These are phyloP conservation scores for Illadopsis cleaveri DNA, from an alignment of 2,113 vertebrate species.

Conservation along the genomic window DNA sequence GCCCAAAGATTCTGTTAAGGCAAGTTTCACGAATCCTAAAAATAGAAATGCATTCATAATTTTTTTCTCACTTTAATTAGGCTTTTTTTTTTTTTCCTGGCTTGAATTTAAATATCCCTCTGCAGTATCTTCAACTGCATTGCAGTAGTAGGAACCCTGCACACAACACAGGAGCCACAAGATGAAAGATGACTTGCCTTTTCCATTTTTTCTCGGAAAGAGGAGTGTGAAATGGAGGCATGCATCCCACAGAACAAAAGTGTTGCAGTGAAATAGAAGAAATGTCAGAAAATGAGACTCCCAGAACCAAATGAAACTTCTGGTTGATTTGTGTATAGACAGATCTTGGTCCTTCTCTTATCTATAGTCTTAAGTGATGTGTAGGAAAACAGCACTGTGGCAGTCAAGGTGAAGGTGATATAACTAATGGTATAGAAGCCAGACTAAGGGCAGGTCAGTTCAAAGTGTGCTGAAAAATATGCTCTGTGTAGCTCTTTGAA, in stretches of 20 bases:
- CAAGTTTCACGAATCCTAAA: slow-evolving; percentile 17
- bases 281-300: neutral
- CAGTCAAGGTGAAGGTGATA: neutral
- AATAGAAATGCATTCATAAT: slow-evolving; percentile 59
- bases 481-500: neutral
- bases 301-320: neutral
- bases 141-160: slow-evolving; percentile 22
- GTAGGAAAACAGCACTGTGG: neutral
- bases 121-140: slow-evolving; percentile 58
- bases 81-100: neutral
- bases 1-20: slow-evolving; percentile 27
- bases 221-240: neutral
- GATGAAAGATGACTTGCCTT: neutral
- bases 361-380: neutral
- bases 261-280: neutral
- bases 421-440: neutral
- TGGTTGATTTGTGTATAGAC: neutral
- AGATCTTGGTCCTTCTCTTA: neutral
- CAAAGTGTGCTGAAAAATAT: slow-evolving; percentile 3
- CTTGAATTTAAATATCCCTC: slow-evolving; percentile 53
- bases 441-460: neutral
- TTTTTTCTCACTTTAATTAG: slow-evolving; percentile 53
- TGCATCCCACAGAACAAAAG: neutral
- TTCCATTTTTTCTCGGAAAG: neutral
- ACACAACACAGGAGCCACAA: neutral